phyloP scores from a whole-genome alignment of 2,888 invertebrate species.

The Drosophila affinis region DNA sequence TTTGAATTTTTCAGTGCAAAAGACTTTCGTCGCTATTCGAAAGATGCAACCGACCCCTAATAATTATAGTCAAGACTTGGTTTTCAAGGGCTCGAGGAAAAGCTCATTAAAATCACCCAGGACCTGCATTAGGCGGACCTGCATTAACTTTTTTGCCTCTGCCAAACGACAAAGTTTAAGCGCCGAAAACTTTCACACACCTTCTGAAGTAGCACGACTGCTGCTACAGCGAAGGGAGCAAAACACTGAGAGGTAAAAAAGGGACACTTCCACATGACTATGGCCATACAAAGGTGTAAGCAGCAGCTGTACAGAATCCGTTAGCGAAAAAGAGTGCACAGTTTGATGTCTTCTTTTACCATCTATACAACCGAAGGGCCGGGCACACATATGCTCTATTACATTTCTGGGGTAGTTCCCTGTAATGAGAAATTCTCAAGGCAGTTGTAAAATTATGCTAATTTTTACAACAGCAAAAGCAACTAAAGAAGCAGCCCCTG shows the following conservation, averaged over 20 bases:
- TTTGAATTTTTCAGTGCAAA: constrained; percentile 10
- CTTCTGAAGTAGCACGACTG: constrained; percentile 48
- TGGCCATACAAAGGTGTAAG: constrained; percentile 24
- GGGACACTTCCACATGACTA: constrained; percentile 57
- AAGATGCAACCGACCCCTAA: constrained; percentile 37
- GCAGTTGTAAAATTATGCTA: constrained; percentile 66
- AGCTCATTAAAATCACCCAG: constrained; percentile 70
- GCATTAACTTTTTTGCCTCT: constrained; percentile 35
- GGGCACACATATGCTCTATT: constrained; percentile 6
- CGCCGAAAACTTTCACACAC: constrained; percentile 54
- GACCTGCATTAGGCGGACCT: constrained; percentile 43
- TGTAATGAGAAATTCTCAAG: constrained; percentile 54
- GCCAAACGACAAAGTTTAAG: constrained; percentile 32
- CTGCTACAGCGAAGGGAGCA: constrained; percentile 30
- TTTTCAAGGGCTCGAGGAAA: constrained; percentile 38
- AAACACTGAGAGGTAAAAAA: constrained; percentile 13
- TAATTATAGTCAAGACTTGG: constrained; percentile 36
- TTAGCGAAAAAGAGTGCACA: constrained; percentile 24
- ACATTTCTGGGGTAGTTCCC: constrained; percentile 35
- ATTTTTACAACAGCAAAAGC: constrained; percentile 36
- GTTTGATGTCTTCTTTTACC: constrained; percentile 53
- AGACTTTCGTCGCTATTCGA: constrained; percentile 45
- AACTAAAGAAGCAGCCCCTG: constrained; percentile 15
- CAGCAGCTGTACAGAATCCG: constrained; percentile 56
- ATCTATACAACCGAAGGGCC: constrained; percentile 25